Base-by-base conservation (phyloP, 1,140 invertebrate genomes). In the Anoplophora glabripennis region DNA sequence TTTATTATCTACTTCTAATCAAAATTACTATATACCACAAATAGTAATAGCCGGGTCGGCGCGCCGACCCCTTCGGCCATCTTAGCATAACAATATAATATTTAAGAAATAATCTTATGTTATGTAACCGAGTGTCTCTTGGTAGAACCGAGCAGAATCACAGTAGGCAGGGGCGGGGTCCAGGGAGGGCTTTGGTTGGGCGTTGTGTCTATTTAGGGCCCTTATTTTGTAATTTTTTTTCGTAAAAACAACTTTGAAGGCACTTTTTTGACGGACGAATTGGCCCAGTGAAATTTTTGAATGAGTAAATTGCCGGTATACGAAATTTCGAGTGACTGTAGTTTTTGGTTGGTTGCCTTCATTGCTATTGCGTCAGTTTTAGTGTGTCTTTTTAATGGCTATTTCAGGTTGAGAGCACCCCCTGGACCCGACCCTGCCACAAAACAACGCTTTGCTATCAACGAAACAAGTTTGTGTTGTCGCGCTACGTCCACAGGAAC, bases 231-330 rank as follows among this genome's bases (percentile, higher is more conserved):
- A 79, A 79, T 76, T 78, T 78, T 83, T 82, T 85, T 86, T 87
- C 83, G 85, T 88, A 88, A 86, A 89, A 89, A 88, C 84, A 87
- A 86, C 78, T 81, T 83, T 82, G 87, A 89, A 89, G 87, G 87
- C 87, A 89, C 87, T 89, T 89, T 86, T 76, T 87, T 87, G 87
- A 88, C 88, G 87, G 88, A 89, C 87, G 87, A 88, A 85, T 84
- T 87, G 87, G 87, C 86, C 87, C 86, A 86, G 84, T 87, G 84
- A 80, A 77, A 80, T 77, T 77, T 28, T 78, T 76, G 74, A 71
- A 77, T 76, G 78, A 73, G 76, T 74, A 74, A 72, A 81, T 78
- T 48, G 42, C 35, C 76, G 79, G 77, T 82, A 79, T 83, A 79
- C 81, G 76, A 81, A 83, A 81, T 83, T 83, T 84, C 82, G 79